Percentiles rank a stretch among this genome's conserved stretches.
These are phyloP conservation scores for Exaiptasia diaphana DNA, from an alignment of 64 coral and sea anemone genomes.

Conservation along the genomic window DNA sequence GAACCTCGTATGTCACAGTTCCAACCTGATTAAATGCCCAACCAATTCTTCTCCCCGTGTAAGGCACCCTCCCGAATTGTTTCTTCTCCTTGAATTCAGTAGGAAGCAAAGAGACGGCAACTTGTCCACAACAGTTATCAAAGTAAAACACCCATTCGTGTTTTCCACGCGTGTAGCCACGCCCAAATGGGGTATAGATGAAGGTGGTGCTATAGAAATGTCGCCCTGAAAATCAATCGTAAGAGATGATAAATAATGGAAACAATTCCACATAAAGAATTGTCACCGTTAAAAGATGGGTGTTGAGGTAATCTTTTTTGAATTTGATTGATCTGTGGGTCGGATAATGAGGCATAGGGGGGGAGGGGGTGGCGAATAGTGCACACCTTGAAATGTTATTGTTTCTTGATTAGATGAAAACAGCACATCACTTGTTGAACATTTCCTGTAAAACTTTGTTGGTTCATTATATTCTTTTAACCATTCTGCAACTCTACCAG, in stretches of 20 bases:
- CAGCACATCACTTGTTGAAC: slow-evolving; percentile 41
- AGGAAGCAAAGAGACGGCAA: slow-evolving; percentile 78
- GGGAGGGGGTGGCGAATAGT: not conserved
- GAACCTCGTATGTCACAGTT: slow-evolving; percentile 72
- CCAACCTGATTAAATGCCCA: slow-evolving; percentile 86
- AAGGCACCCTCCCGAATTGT: slow-evolving; percentile 54
- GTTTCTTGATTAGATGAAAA: slow-evolving; percentile 75
- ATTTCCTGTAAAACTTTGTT: slow-evolving; percentile 55
- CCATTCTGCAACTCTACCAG: slow-evolving; percentile 57
- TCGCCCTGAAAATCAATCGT: not conserved
- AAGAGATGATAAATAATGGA: too few species aligned
- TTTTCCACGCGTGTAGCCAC: slow-evolving; percentile 64
- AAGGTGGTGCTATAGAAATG: slow-evolving; percentile 82
- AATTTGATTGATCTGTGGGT: too few species aligned
- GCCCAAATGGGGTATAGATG: slow-evolving; percentile 70
- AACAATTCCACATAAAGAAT: too few species aligned
- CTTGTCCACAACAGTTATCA: slow-evolving; percentile 77
- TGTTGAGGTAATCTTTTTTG: too few species aligned
- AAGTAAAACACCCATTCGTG: slow-evolving; percentile 95
- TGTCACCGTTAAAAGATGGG: too few species aligned
- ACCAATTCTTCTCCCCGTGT: slow-evolving; percentile 44
- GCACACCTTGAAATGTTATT: slow-evolving; percentile 73
- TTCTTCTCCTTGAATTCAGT: slow-evolving; percentile 62
- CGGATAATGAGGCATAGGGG: not conserved
- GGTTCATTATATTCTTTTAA: slow-evolving; percentile 72